Evolutionary conservation across 2,888 invertebrate species (phyloP).

Genomic region (Apotomis capreana): DNA sequence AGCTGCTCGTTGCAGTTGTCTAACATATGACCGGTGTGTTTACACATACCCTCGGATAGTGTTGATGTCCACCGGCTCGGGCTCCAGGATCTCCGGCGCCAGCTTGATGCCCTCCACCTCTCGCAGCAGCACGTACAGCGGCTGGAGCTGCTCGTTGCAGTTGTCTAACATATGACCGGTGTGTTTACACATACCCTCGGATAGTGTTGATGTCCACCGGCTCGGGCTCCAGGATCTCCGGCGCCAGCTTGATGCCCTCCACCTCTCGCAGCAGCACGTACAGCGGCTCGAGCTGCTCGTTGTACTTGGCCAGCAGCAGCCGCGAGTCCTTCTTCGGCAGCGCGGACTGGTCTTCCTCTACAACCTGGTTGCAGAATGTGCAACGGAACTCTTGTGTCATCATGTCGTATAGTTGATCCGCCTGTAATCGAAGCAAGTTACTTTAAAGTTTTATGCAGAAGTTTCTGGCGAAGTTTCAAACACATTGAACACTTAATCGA

Average conservation of each 20-base stretch:
- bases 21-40: too few species aligned
- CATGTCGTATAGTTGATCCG: conserved; percentile 94
- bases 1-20: too few species aligned
- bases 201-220: neutral
- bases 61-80: conserved; percentile 95
- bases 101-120: conserved; percentile 97
- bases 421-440: conserved; percentile 75
- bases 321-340: conserved; percentile 97
- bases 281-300: conserved; percentile 86
- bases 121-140: conserved; percentile 83
- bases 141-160: too few species aligned
- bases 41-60: conserved; percentile 88
- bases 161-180: too few species aligned
- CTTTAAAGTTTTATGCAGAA: neutral
- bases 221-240: neutral
- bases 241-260: too few species aligned
- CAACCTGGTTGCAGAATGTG: conserved; percentile 94
- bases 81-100: conserved; percentile 96
- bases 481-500: too few species aligned
- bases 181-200: neutral
- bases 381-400: conserved; percentile 93
- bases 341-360: conserved; percentile 97
- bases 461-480: too few species aligned
- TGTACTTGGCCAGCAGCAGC: conserved; percentile 94
- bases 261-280: too few species aligned